A percentile compares a stretch with the other conserved stretches of the same genome.
Conservation (phyloP, 2,888 invertebrate genomes). For the Xylocampa areola region DNA sequence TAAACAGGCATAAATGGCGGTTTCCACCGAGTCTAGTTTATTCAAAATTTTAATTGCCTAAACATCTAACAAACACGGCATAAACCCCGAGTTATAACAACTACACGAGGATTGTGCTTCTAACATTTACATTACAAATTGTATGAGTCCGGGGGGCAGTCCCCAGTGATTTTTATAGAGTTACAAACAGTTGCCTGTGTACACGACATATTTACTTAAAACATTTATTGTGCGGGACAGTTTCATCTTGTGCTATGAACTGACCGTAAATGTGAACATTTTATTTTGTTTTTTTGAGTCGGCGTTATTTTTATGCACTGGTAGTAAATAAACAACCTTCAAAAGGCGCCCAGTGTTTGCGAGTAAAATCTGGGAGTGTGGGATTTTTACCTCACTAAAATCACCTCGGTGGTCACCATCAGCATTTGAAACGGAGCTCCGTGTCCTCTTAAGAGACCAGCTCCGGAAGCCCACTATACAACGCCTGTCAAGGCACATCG, state of each 20-base stretch:
- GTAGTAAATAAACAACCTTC: too few relatives aligned
- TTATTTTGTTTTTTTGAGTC: neutral
- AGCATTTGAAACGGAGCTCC: too few relatives aligned
- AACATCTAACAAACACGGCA: constrained; percentile 18
- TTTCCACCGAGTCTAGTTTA: neutral
- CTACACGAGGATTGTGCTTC: constrained; percentile 28
- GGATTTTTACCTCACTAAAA: too few relatives aligned
- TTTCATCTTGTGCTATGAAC: constrained; percentile 8
- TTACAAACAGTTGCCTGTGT: constrained; percentile 20
- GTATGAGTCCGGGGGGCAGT: constrained; percentile 63
- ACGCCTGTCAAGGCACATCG: too few relatives aligned
- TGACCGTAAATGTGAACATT: neutral
- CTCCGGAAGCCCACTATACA: too few relatives aligned
- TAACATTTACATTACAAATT: constrained; percentile 72
- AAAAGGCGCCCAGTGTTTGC: too few relatives aligned
- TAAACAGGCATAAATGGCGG: too few relatives aligned
- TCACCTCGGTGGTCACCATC: too few relatives aligned
- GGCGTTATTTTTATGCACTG: too few relatives aligned
- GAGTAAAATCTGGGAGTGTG: too few relatives aligned
- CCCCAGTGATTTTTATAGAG: constrained; percentile 64
- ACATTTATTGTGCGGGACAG: constrained; percentile 22
- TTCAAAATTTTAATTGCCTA: constrained; percentile 20
- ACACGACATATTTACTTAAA: constrained; percentile 39
- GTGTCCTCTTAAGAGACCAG: too few relatives aligned
- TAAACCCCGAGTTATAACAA: constrained; percentile 32